Percentiles rank a stretch among this genome's conserved stretches.
Conservation (phyloP, 2,888 invertebrate species). For the Andrena flavipes region DNA sequence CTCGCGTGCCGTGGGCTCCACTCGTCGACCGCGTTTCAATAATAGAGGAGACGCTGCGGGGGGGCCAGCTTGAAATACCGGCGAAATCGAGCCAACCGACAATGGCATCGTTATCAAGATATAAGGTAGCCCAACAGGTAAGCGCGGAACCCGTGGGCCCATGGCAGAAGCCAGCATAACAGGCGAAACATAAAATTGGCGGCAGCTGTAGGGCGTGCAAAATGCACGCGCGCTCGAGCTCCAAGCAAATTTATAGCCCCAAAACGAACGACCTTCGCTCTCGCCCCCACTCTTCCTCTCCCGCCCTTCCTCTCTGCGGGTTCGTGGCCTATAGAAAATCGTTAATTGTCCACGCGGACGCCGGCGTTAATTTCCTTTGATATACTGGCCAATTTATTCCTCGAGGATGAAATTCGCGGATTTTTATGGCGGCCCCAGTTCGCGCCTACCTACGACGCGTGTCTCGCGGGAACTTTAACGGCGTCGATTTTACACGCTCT, state of each 20-base stretch:
- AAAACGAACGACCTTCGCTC: conserved; percentile 73
- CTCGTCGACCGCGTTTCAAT: conserved; percentile 13
- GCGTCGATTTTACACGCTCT: background rate
- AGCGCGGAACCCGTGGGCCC: conserved; percentile 26
- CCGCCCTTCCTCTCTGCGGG: conserved; percentile 56
- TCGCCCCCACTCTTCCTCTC: background rate
- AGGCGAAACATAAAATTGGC: conserved; percentile 56
- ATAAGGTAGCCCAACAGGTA: conserved; percentile 58
- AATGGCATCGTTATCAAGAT: conserved; percentile 45
- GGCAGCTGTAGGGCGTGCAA: conserved; percentile 48
- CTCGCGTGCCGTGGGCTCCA: background rate
- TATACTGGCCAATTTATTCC: conserved; percentile 78
- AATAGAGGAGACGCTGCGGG: conserved; percentile 13
- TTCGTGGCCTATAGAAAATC: conserved; percentile 82
- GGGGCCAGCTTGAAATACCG: conserved; percentile 21
- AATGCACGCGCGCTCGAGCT: conserved; percentile 19
- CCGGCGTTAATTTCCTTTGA: conserved; percentile 79
- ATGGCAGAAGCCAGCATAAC: conserved; percentile 17
- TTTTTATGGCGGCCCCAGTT: conserved; percentile 43
- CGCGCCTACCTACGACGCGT: conserved; percentile 7
- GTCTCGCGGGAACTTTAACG: background rate
- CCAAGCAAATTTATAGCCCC: conserved; percentile 77
- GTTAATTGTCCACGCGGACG: conserved; percentile 79
- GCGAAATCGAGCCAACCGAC: conserved; percentile 32
- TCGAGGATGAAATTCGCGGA: conserved; percentile 36